These are phyloP conservation scores for Thera britannica DNA, from an alignment of 2,888 invertebrate species.

Conservation along the genomic window DNA sequence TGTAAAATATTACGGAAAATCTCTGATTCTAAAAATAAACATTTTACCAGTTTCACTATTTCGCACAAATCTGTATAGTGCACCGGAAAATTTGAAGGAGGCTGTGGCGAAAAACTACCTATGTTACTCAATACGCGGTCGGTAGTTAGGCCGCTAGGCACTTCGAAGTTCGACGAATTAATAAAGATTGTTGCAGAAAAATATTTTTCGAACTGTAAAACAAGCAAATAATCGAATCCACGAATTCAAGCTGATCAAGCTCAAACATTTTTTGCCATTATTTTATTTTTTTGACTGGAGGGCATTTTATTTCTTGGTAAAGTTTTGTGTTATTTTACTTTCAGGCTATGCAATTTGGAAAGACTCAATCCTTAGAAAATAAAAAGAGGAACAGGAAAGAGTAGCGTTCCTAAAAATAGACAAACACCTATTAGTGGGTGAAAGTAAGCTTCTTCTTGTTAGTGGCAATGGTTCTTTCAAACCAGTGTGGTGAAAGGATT, in stretches of 20 bases:
- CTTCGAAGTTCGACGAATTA: not conserved
- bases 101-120: not conserved
- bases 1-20: conserved; percentile 17
- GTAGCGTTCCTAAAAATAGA: no score
- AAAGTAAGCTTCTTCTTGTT: no score
- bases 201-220: not conserved
- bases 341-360: not conserved
- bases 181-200: not conserved
- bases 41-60: conserved; percentile 25
- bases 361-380: no score
- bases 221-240: not conserved
- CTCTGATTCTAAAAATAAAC: conserved; percentile 29
- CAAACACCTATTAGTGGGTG: no score
- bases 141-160: not conserved
- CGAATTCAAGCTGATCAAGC: not conserved
- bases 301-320: no score
- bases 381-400: no score
- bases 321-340: not conserved
- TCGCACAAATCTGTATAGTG: conserved; percentile 1
- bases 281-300: not conserved
- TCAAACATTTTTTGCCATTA: not conserved
- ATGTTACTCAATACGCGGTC: not conserved
- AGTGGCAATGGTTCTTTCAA: no score
- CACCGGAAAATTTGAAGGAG: not conserved
- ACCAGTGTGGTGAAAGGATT: no score